phyloP scores from a whole-genome alignment of 2,888 invertebrate genomes.

The Leptinotarsa tumamoca region DNA sequence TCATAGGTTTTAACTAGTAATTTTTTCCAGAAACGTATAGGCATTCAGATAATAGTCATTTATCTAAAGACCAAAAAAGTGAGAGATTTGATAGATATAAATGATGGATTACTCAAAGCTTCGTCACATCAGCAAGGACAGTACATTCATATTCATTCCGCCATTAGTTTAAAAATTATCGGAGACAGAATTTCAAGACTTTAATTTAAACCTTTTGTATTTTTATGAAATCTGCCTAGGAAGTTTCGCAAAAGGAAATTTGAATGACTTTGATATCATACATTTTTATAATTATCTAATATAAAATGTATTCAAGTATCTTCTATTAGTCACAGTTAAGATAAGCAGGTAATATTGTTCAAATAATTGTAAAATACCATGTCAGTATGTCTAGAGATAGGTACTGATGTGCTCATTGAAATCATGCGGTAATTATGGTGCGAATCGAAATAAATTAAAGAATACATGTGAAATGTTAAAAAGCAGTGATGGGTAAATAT shows the following conservation, averaged over 20 bases:
- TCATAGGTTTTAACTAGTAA: too few relatives aligned
- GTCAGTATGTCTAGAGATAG: conserved; percentile 16
- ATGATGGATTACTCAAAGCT: too few relatives aligned
- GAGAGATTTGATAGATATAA: too few relatives aligned
- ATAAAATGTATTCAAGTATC: conserved; percentile 21
- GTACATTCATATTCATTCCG: not conserved
- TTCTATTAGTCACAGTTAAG: conserved; percentile 24
- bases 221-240: conserved; percentile 12
- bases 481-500: conserved; percentile 39
- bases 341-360: conserved; percentile 23
- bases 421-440: conserved; percentile 4
- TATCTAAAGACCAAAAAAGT: too few relatives aligned
- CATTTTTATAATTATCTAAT: conserved; percentile 4
- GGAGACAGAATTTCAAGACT: too few relatives aligned
- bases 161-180: too few relatives aligned
- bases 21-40: too few relatives aligned
- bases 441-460: conserved; percentile 9
- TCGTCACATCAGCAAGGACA: too few relatives aligned
- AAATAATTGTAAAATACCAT: conserved; percentile 28
- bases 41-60: too few relatives aligned
- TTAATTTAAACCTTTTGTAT: conserved; percentile 2
- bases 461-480: not conserved
- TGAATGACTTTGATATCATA: not conserved
- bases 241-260: conserved; percentile 22
- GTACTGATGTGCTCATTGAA: not conserved